phyloP scores from a whole-genome alignment of 2,113 vertebrate genomes.

The Chrysochloris asiatica region DNA sequence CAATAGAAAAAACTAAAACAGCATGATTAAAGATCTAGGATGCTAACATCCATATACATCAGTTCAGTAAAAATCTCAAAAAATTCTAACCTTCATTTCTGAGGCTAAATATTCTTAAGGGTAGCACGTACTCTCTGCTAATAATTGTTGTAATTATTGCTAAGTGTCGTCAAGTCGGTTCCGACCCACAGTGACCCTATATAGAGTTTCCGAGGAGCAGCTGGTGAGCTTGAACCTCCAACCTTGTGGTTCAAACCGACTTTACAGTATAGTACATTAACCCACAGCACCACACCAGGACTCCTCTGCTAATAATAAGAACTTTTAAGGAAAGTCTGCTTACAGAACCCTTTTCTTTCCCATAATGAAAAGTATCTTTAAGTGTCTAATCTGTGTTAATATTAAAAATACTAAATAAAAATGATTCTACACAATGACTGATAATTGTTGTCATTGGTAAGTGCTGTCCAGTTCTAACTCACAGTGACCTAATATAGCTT shows the following conservation, averaged over 20 bases:
- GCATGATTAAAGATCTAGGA: constrained; percentile 8
- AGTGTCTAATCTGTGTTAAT: neutral
- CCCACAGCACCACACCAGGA: too few species aligned
- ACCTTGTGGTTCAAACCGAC: too few species aligned
- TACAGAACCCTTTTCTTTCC: neutral
- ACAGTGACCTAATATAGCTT: too few species aligned
- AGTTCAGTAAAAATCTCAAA: constrained; percentile 35
- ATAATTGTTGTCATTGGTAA: too few species aligned
- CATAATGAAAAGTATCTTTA: constrained; percentile 5
- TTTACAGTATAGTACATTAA: too few species aligned
- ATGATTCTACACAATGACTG: constrained; percentile 23
- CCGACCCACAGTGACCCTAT: too few species aligned
- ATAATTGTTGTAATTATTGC: too few species aligned
- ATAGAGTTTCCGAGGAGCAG: too few species aligned
- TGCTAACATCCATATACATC: neutral
- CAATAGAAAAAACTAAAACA: constrained; percentile 15
- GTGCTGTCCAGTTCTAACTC: too few species aligned
- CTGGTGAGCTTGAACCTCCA: too few species aligned
- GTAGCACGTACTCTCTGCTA: neutral
- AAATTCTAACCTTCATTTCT: constrained; percentile 31
- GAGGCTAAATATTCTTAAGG: neutral
- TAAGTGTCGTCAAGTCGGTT: too few species aligned
- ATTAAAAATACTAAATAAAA: constrained; percentile 46
- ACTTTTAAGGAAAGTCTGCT: neutral
- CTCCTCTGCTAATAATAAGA: constrained; percentile 25